Percentiles rank a stretch among this genome's conserved stretches.
phyloP scores from a whole-genome alignment of 2,113 vertebrate genomes.

The Pseudorasbora parva region DNA sequence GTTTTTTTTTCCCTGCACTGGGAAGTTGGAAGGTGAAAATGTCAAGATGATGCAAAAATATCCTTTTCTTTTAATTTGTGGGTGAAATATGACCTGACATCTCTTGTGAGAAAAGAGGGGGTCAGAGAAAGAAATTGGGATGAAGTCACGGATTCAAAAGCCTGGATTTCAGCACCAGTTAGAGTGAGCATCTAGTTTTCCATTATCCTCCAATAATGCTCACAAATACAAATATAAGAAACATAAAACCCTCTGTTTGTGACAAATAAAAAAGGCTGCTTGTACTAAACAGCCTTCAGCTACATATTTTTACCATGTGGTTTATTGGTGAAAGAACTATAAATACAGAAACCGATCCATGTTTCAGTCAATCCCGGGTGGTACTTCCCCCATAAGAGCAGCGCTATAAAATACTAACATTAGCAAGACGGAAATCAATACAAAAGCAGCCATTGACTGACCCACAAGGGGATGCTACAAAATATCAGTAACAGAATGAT shows the following conservation, averaged over 20 bases:
- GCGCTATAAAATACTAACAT: constrained; percentile 34
- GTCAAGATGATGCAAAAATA: neutral
- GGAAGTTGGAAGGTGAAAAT: no score
- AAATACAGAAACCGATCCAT: constrained; percentile 10
- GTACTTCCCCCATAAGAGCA: constrained; percentile 10
- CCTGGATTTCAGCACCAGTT: constrained; percentile 63
- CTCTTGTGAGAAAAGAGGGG: constrained; percentile 37
- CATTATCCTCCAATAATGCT: constrained; percentile 62
- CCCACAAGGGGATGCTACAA: constrained; percentile 28
- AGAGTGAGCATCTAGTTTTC: constrained; percentile 66
- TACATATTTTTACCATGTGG: constrained; percentile 21
- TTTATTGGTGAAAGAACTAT: constrained; percentile 20
- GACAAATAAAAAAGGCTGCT: constrained; percentile 57
- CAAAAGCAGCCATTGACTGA: constrained; percentile 26
- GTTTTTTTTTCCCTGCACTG: no score
- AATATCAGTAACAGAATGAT: constrained; percentile 34
- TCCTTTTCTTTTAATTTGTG: neutral
- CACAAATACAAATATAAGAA: constrained; percentile 65
- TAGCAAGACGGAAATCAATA: constrained; percentile 33
- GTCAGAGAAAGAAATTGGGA: constrained; percentile 49
- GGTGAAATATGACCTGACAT: constrained; percentile 3
- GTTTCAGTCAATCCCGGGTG: constrained; percentile 2
- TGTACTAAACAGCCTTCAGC: constrained; percentile 59
- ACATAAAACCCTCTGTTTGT: constrained; percentile 66
- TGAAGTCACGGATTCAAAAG: constrained; percentile 53